Conservation (phyloP, 2,113 vertebrate species). For the Cyphomyrus plagiostoma region DNA sequence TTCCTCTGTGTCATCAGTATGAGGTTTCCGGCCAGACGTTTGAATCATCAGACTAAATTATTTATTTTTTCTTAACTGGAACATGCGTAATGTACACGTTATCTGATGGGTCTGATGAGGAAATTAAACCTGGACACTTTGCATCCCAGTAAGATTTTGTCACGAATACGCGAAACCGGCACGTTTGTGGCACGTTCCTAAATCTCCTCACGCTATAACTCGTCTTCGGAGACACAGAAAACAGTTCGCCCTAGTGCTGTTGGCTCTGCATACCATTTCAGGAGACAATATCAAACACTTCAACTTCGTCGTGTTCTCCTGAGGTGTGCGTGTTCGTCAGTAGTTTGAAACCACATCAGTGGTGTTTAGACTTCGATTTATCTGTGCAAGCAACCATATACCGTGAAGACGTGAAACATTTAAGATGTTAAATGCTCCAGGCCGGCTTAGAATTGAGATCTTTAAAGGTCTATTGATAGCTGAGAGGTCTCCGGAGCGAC, state of each 20-base stretch:
- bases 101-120: neutral
- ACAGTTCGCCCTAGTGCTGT: neutral
- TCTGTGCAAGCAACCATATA: neutral
- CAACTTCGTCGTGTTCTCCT: neutral
- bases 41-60: conserved; percentile 24
- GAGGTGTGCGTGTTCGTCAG: neutral
- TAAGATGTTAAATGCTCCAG: neutral
- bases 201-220: neutral
- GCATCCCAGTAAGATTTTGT: neutral
- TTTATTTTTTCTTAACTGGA: neutral
- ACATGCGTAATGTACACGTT: neutral
- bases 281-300: neutral
- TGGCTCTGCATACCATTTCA: neutral
- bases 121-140: neutral
- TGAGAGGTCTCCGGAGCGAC: conserved; percentile 37
- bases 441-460: neutral
- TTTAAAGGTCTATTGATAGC: conserved; percentile 36
- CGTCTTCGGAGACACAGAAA: neutral
- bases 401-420: neutral
- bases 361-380: neutral
- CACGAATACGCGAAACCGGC: neutral
- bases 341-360: neutral
- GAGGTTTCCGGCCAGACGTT: conserved; percentile 19
- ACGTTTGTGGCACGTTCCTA: neutral
- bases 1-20: conserved; percentile 26